phyloP scores from a whole-genome alignment of 2,113 vertebrate genomes.

The Platichthys stellatus region DNA sequence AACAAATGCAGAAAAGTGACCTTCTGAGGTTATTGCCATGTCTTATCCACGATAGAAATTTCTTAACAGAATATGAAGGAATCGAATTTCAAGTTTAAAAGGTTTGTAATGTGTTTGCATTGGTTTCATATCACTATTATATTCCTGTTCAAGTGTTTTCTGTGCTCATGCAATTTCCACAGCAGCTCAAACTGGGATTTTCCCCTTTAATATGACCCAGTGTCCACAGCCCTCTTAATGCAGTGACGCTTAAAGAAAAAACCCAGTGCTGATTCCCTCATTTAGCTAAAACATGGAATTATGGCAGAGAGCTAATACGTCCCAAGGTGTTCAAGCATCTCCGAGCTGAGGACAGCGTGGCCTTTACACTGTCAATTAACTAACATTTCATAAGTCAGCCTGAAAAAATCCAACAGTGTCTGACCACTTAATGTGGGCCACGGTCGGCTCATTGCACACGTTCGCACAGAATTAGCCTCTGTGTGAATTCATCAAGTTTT shows the following conservation, averaged over 20 bases:
- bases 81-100: neutral
- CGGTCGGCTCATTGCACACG: conserved; percentile 20
- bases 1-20: no score
- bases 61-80: neutral
- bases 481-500: conserved; percentile 23
- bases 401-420: conserved; percentile 47
- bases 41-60: neutral
- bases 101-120: neutral
- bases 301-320: conserved; percentile 27
- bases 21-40: no score
- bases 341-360: conserved; percentile 30
- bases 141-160: neutral
- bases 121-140: neutral
- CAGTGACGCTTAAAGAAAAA: neutral
- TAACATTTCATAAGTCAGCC: conserved; percentile 53
- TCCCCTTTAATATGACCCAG: neutral
- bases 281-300: conserved; percentile 19
- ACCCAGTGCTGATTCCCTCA: neutral
- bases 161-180: neutral
- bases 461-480: conserved; percentile 24
- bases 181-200: neutral
- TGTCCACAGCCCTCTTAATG: neutral
- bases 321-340: conserved; percentile 42
- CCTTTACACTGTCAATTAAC: conserved; percentile 67
- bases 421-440: conserved; percentile 37